Percentiles rank a stretch among this genome's conserved stretches.
Conservation (phyloP, 2,888 invertebrate genomes). For the Adelognathus sp. region DNA sequence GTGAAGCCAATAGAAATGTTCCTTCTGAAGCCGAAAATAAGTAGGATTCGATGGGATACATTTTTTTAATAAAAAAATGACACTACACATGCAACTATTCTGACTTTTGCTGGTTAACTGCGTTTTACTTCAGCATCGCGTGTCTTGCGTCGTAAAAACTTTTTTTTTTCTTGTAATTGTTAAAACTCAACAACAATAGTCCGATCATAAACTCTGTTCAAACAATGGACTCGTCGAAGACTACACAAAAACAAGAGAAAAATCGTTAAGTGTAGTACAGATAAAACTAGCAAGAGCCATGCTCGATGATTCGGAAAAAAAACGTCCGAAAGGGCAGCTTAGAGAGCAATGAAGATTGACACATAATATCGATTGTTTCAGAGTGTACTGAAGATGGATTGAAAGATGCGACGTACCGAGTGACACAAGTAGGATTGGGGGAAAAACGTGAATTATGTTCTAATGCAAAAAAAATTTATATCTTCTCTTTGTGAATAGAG, state of each 20-base stretch:
- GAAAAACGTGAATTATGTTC: conserved; percentile 26
- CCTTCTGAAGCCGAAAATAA: too few relatives aligned
- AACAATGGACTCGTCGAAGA: conserved; percentile 12
- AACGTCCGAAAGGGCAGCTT: conserved; percentile 2
- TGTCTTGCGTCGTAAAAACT: too few relatives aligned
- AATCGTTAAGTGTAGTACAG: neutral
- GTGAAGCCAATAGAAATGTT: too few relatives aligned
- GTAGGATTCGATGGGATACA: too few relatives aligned
- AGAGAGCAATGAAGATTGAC: conserved; percentile 2
- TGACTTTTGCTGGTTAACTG: too few relatives aligned
- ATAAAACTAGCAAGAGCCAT: conserved; percentile 8
- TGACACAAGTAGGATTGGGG: conserved; percentile 4
- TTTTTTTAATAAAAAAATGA: too few relatives aligned
- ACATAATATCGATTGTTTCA: neutral
- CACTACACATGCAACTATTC: too few relatives aligned
- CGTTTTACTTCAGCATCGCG: too few relatives aligned
- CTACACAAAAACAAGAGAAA: conserved; percentile 21
- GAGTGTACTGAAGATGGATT: conserved; percentile 3
- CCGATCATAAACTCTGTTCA: neutral
- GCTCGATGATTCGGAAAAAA: conserved; percentile 17
- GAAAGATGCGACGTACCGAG: neutral
- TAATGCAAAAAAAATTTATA: neutral
- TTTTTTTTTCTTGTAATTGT: too few relatives aligned
- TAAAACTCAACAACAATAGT: neutral
- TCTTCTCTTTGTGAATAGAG: neutral